Base-by-base conservation (phyloP, 2,797 vertebrate genomes). In the Scolopax bukidnonensis region DNA sequence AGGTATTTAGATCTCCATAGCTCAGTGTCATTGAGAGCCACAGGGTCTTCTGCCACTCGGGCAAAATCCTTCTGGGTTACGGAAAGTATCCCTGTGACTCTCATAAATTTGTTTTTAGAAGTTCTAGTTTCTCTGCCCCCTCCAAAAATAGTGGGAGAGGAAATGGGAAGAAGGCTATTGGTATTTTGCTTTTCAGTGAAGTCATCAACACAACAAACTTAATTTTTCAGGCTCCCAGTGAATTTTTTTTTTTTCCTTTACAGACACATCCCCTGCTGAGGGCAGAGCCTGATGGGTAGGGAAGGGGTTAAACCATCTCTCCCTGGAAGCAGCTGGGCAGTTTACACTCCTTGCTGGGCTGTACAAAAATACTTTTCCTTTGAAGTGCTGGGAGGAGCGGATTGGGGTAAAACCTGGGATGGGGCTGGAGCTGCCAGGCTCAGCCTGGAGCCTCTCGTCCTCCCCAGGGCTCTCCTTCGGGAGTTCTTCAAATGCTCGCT, bases 361-460 rank as follows among this genome's bases (percentile, higher is more conserved):
- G 97, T 97, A 98, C 97, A 97, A 98, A 98, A 98, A 98, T 98
- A 98, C 98, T 98, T 97, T 56, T 74, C 97, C 97, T 98, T 98
- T 98, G 98, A 98, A 98, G 98, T 98, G 28, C 89, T 81, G 84
- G 95, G 95, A 97, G 97, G 96, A 97, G 95, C 69, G 97, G 98
- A 89, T 93, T 78, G 90, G 96, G 83, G 96, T 97, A 98, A 98
- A 98, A 98, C 97, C 97, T 97, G 98, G 96, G 87, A 54, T 75
- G 89, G 95, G 91, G 69, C n/a, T 87, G 70, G 51, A 53, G 51
- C 51, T 7, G 28, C 28, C 6, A 25, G 48, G 51, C 51, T 47
- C 45, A 45, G 50, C 50, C 50, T 5, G 57, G 15, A 45, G 15
- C 8, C 82, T 41, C 53, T n/a, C 3, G 9, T 50, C 23, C 33